phyloP scores from a whole-genome alignment of 2,888 invertebrate genomes.

The Bursaphelenchus okinawaensis region DNA sequence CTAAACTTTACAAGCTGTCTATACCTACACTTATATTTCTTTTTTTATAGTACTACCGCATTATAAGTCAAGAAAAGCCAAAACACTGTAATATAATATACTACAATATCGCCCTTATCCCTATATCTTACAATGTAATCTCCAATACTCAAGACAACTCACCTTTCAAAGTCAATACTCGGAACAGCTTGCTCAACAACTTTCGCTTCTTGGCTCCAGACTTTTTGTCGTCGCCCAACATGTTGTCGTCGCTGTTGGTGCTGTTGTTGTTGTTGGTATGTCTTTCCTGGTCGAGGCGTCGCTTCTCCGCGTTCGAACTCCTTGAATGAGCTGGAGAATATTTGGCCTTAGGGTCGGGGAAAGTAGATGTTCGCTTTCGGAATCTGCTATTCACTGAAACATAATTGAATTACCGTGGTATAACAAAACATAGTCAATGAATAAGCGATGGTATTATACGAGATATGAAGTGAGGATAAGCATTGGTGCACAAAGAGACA shows the following conservation, averaged over 20 bases:
- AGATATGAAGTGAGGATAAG: too few relatives aligned
- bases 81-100: too few relatives aligned
- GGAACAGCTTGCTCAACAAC: slow-evolving; percentile 9
- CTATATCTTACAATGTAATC: too few relatives aligned
- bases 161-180: slow-evolving; percentile 10
- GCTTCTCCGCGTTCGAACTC: background rate
- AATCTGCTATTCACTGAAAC: background rate
- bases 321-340: background rate
- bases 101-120: too few relatives aligned
- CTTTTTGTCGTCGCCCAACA: background rate
- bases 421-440: too few relatives aligned
- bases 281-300: background rate
- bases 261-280: background rate
- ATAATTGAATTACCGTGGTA: too few relatives aligned
- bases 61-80: too few relatives aligned
- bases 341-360: background rate
- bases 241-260: background rate
- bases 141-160: background rate
- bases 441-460: too few relatives aligned
- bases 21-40: too few relatives aligned
- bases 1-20: too few relatives aligned
- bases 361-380: background rate
- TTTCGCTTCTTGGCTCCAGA: slow-evolving; percentile 9
- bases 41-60: too few relatives aligned
- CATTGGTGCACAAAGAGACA: too few relatives aligned